These are phyloP conservation scores for Eugnorisma glareosa DNA, from an alignment of 2,888 invertebrate genomes.

Conservation along the genomic window DNA sequence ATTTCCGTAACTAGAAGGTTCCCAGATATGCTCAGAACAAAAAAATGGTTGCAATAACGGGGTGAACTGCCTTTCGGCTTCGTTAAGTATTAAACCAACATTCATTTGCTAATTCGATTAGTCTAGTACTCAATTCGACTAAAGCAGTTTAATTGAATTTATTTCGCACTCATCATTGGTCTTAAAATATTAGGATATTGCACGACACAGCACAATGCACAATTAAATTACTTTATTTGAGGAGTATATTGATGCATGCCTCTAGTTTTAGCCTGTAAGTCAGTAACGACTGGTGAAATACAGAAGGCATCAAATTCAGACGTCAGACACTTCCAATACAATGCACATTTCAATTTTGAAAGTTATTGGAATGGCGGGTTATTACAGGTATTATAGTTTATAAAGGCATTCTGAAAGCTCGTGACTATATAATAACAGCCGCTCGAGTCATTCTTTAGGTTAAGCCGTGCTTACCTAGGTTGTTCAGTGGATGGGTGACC, in stretches of 20 bases:
- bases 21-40: no score
- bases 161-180: background rate
- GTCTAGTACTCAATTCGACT: background rate
- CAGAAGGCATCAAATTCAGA: background rate
- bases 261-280: background rate
- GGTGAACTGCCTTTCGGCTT: no score
- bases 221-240: background rate
- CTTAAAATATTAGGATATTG: conserved; percentile 2
- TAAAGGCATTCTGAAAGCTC: background rate
- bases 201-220: conserved; percentile 12
- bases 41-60: no score
- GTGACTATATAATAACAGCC: no score
- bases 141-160: background rate
- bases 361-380: background rate
- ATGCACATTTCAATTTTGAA: conserved; percentile 6
- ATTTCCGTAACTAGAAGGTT: no score
- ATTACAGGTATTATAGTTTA: background rate
- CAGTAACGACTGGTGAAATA: background rate
- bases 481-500: no score
- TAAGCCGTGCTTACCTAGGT: no score
- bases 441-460: no score
- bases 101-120: background rate
- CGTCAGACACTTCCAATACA: background rate
- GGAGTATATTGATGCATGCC: background rate
- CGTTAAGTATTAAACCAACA: no score